Conservation (phyloP, 2,113 vertebrate species). For the Psilopogon haemacephalus region DNA sequence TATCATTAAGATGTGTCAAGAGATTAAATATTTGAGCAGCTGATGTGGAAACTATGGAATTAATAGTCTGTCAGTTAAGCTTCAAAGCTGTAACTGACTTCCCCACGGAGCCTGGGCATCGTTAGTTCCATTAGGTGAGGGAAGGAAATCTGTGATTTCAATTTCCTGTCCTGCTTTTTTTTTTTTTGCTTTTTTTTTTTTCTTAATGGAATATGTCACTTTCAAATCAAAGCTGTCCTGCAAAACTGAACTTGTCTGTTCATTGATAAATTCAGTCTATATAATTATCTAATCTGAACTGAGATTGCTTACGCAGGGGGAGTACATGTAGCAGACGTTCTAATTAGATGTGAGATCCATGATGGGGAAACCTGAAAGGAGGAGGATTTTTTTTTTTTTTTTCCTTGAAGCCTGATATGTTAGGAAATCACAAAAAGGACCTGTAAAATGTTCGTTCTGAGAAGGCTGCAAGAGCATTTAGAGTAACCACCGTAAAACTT, state of each 20-base stretch:
- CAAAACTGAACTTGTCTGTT: not conserved
- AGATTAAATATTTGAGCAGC: slow-evolving; percentile 18
- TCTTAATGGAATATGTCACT: not conserved
- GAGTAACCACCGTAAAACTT: not conserved
- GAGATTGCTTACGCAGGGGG: not conserved
- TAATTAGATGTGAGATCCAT: not conserved
- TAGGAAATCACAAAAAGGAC: not conserved
- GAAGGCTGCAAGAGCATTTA: not conserved
- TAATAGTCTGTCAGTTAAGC: not conserved
- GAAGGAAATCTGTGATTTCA: not conserved
- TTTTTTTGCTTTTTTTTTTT: not conserved
- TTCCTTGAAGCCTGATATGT: not conserved
- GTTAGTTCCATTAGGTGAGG: not conserved
- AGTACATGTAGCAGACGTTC: not conserved
- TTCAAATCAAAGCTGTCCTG: not conserved
- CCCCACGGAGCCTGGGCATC: not conserved
- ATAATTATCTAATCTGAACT: not conserved
- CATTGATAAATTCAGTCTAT: not conserved
- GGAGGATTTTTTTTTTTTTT: not conserved
- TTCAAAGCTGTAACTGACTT: not conserved
- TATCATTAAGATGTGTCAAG: not conserved
- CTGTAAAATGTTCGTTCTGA: not conserved
- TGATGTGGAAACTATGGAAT: not conserved
- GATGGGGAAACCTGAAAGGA: not conserved
- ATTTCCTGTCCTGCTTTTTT: not conserved